Conservation (phyloP, 92 coral and sea anemone genomes). For the Virgularia gustaviana region DNA sequence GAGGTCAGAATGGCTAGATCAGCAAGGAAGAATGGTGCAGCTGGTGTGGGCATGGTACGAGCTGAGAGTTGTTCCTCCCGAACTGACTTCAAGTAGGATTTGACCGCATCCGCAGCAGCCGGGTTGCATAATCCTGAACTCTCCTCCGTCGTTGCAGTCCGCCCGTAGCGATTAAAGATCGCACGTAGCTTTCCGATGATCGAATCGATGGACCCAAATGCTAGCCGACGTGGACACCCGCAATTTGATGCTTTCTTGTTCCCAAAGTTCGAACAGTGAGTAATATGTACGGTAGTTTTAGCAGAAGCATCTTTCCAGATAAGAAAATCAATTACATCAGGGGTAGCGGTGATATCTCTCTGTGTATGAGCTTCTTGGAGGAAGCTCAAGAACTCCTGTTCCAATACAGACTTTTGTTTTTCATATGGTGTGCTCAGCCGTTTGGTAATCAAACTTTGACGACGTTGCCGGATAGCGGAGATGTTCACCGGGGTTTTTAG, state of each 20-base stretch:
- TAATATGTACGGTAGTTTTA: conserved; percentile 17
- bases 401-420: conserved; percentile 12
- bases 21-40: conserved; percentile 33
- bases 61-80: conserved; percentile 40
- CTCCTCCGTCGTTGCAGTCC: neutral
- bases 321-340: conserved; percentile 4
- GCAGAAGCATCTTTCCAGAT: conserved; percentile 25
- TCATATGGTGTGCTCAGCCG: neutral
- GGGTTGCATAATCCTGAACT: conserved; percentile 28
- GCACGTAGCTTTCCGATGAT: conserved; percentile 38
- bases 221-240: conserved; percentile 27
- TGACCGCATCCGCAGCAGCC: conserved; percentile 16
- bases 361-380: neutral
- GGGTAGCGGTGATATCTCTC: neutral
- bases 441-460: neutral
- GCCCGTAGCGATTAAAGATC: conserved; percentile 21
- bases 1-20: neutral
- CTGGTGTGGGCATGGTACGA: conserved; percentile 21
- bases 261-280: neutral
- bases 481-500: neutral
- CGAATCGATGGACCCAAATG: conserved; percentile 21
- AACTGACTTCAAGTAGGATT: conserved; percentile 14
- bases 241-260: neutral
- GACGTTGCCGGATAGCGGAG: neutral
- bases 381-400: neutral